These are phyloP conservation scores for Sander vitreus DNA, from an alignment of 2,113 vertebrate genomes.

Conservation along the genomic window DNA sequence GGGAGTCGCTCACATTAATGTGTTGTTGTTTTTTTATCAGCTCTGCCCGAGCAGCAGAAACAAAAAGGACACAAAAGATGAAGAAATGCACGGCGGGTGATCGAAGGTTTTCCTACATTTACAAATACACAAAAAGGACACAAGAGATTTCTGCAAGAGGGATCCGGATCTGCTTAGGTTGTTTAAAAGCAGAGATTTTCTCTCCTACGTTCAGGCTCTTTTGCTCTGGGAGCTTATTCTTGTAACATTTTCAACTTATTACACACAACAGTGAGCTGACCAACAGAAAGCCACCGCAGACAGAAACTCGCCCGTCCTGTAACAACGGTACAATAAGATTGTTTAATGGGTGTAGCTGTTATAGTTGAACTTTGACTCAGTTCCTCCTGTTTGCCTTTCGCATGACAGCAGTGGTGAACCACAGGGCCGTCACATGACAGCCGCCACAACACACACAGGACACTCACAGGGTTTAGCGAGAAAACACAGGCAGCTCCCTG, in stretches of 20 bases:
- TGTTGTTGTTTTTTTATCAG: not conserved
- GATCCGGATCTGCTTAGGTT: not conserved
- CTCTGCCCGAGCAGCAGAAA: conserved; percentile 12
- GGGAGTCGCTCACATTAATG: not conserved
- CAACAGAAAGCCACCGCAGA: not conserved
- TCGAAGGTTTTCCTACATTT: not conserved
- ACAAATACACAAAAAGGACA: not conserved
- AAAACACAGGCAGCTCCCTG: too few species aligned
- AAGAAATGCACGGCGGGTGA: not conserved
- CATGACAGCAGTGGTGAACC: not conserved
- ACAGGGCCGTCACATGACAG: conserved; percentile 35
- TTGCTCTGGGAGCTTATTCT: not conserved
- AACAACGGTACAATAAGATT: rapidly evolving
- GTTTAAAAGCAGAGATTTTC: not conserved
- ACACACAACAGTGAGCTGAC: not conserved
- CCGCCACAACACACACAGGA: not conserved
- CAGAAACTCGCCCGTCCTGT: not conserved
- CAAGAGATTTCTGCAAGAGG: not conserved
- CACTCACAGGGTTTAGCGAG: too few species aligned
- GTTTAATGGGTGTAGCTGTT: not conserved
- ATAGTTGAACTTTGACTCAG: conserved; percentile 13
- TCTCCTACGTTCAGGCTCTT: not conserved
- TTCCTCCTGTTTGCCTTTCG: conserved; percentile 17
- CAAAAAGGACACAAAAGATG: not conserved
- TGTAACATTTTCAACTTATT: too few species aligned